Evolutionary conservation across 2,797 vertebrate species (phyloP), one percentile per base, ranked within the genome.

Genomic region (Cossypha polioptera): DNA sequence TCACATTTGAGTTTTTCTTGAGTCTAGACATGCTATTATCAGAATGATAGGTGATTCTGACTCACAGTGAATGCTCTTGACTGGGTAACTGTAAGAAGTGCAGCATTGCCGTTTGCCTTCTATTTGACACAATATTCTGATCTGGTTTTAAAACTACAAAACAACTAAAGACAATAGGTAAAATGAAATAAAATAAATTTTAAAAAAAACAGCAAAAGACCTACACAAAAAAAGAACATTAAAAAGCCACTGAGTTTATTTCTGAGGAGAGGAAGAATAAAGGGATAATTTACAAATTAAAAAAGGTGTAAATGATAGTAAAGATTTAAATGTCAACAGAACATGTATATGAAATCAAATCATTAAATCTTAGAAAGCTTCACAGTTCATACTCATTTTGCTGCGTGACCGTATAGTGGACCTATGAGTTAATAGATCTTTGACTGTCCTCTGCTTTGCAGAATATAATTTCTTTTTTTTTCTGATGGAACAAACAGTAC

Each of bases 1-100:
- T 48, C 86, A 84, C 24, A 55, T 86, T 95, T 77, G 66, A 88
- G 51, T 92, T 96, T 94, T 83, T 63, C 62, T 62, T 50, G 16
- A 78, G 58, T 48, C 33, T 63, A 71, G 72, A 79, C 38, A 84
- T 22, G 26, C 9, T 78, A 9, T 82, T 92, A 84, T 68, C 26
- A 87, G 68, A 87, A 90, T 55, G 81, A 62, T 75, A 82, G 54
- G 35, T 67, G 24, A 20, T 43, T 61, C 50, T 91, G 43, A 54
- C 35, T 89, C 48, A 55, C 8, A 31, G 10, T 55, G 28, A 51
- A 80, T 66, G 20, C 4, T 66, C 6, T 66, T 88, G 31, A 61
- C 75, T 21, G 5, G 4, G 15, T 48, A 85, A 4, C 38, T 83
- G 5, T 75, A 40, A 78, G 43, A 88, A 71, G n/a, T 14, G 3